Evolutionary conservation across 2,113 vertebrate genomes (phyloP).

Genomic region (Actinemys pallida): DNA sequence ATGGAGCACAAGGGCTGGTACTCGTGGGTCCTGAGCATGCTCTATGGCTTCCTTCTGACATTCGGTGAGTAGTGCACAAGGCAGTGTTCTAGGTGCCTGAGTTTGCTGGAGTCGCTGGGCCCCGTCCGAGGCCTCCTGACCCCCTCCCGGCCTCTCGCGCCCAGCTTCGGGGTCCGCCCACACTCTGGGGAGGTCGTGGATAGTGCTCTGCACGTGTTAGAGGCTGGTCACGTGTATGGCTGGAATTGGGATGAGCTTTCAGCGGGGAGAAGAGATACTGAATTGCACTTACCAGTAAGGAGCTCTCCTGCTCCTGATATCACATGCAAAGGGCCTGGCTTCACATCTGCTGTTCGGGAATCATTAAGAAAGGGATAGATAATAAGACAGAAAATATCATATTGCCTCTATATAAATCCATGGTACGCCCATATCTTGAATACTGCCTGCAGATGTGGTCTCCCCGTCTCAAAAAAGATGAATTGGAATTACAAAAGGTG

Average conservation of each 20-base stretch:
- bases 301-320: background rate
- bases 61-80: conserved; percentile 82
- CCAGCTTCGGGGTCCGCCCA: background rate
- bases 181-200: background rate
- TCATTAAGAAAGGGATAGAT: too few relatives aligned
- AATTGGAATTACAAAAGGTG: too few relatives aligned
- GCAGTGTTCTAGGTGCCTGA: background rate
- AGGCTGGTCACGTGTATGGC: background rate
- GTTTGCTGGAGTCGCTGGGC: background rate
- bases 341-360: background rate
- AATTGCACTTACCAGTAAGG: background rate
- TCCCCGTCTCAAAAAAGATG: too few relatives aligned
- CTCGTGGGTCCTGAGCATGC: conserved; percentile 96
- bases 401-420: too few relatives aligned
- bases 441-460: too few relatives aligned
- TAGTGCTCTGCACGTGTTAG: background rate
- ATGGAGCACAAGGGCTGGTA: conserved; percentile 99
- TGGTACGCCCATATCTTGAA: too few relatives aligned
- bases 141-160: background rate
- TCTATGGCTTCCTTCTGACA: conserved; percentile 96
- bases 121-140: background rate
- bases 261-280: background rate
- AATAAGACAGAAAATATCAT: too few relatives aligned
- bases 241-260: background rate
- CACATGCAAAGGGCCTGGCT: background rate